A percentile compares a stretch with the other conserved stretches of the same genome.
phyloP scores from a whole-genome alignment of 2,888 invertebrate genomes.

The Oligia strigilis region DNA sequence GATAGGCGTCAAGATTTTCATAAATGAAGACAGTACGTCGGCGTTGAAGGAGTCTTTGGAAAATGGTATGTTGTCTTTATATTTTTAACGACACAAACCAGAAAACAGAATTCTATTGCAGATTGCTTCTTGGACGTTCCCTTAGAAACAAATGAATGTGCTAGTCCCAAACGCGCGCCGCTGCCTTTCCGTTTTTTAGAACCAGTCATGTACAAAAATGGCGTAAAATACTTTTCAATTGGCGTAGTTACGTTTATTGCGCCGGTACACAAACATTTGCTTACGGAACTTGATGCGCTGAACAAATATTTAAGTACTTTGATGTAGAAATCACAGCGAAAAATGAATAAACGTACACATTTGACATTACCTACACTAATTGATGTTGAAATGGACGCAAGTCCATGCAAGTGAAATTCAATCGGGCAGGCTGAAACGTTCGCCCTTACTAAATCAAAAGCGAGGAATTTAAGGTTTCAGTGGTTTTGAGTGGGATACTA shows the following conservation, averaged over 20 bases:
- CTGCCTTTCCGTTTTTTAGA: neutral
- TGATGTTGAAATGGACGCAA: no score
- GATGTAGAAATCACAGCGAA: neutral
- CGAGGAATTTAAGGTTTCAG: no score
- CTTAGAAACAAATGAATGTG: neutral
- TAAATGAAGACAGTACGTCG: conserved; percentile 92
- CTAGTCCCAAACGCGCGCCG: neutral
- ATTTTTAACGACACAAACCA: neutral
- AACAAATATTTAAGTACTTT: conserved; percentile 6
- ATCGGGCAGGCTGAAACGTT: no score
- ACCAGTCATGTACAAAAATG: neutral
- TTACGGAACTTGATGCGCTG: neutral
- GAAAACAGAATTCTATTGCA: neutral
- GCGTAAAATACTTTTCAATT: conserved; percentile 4
- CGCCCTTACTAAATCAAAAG: no score
- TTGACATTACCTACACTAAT: no score
- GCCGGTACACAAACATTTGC: neutral
- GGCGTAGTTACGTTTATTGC: conserved; percentile 4
- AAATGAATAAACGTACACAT: neutral
- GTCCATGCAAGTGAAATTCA: no score
- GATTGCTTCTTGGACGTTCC: neutral
- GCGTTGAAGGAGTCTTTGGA: conserved; percentile 93
- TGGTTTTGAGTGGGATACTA: no score
- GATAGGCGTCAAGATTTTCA: conserved; percentile 96
- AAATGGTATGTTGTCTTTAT: conserved; percentile 89